These are phyloP conservation scores for Vulpes vulpes DNA, from an alignment of 2,113 vertebrate species.

Conservation along the genomic window DNA sequence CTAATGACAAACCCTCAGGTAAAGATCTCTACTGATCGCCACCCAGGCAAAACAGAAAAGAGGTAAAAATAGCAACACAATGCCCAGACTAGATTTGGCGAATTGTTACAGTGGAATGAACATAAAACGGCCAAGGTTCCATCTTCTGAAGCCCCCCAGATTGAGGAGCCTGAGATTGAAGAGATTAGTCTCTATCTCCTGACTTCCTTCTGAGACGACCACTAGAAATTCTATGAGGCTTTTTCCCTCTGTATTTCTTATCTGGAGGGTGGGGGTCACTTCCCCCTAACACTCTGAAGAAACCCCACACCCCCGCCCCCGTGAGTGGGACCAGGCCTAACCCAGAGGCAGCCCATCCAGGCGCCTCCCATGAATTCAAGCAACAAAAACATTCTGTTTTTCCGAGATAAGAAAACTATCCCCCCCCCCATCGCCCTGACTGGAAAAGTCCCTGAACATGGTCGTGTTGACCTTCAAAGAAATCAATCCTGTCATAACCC, in stretches of 20 bases:
- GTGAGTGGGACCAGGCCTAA: too few species aligned
- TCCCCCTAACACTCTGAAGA: neutral
- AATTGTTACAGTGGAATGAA: slow-evolving; percentile 15
- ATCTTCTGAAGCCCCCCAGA: neutral
- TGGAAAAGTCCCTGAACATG: too few species aligned
- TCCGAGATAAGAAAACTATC: too few species aligned
- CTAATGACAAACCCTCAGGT: neutral
- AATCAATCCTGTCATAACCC: too few species aligned
- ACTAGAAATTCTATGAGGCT: slow-evolving; percentile 10
- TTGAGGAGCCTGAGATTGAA: neutral
- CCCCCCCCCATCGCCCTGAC: too few species aligned
- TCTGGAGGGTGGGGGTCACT: neutral
- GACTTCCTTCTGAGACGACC: neutral
- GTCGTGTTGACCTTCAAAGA: too few species aligned
- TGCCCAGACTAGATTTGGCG: neutral
- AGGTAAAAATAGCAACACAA: slow-evolving; percentile 10
- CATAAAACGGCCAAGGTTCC: neutral
- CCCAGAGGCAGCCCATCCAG: too few species aligned
- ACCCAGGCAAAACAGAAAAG: slow-evolving; percentile 40
- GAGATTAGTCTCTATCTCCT: neutral
- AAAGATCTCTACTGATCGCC: neutral
- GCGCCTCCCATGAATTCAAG: too few species aligned
- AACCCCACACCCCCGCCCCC: too few species aligned
- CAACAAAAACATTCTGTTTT: too few species aligned
- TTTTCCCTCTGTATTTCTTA: neutral